A percentile compares a stretch with the other conserved stretches of the same genome.
These are phyloP conservation scores for Ceuthmochares aereus DNA, from an alignment of 2,113 vertebrate genomes.

Conservation along the genomic window DNA sequence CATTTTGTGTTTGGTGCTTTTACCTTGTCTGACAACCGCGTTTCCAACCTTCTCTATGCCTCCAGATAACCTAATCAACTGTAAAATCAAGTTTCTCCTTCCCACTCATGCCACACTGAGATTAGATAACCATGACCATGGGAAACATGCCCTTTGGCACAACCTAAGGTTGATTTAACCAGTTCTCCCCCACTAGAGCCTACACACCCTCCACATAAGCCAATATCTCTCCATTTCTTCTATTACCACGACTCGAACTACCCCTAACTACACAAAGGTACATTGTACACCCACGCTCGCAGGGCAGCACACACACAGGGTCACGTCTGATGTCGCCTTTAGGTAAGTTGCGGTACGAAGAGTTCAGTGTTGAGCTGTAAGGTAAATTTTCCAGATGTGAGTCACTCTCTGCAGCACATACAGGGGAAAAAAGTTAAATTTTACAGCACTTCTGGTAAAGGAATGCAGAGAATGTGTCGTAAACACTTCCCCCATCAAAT, in stretches of 20 bases:
- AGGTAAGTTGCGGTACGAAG: background rate
- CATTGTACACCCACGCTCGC: background rate
- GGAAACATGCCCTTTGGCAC: background rate
- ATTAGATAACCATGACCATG: background rate
- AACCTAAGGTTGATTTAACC: background rate
- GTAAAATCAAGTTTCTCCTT: background rate
- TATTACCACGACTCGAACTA: background rate
- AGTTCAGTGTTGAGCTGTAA: background rate
- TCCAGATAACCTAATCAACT: background rate
- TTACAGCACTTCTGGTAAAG: slow-evolving; percentile 20
- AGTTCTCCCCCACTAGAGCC: background rate
- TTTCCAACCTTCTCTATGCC: background rate
- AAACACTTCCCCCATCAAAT: slow-evolving; percentile 10
- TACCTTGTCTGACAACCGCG: background rate
- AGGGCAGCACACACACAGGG: background rate
- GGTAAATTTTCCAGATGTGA: slow-evolving; percentile 17
- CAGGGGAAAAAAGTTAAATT: background rate
- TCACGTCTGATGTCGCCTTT: background rate
- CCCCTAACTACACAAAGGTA: background rate
- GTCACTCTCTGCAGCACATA: background rate
- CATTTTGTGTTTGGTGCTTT: background rate
- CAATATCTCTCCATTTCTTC: background rate
- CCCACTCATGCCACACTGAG: fast-evolving
- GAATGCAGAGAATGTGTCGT: slow-evolving; percentile 15
- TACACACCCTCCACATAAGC: background rate